Evolutionary conservation across 2,888 invertebrate genomes (phyloP).

Genomic region (Ferdinandea cuprea): DNA sequence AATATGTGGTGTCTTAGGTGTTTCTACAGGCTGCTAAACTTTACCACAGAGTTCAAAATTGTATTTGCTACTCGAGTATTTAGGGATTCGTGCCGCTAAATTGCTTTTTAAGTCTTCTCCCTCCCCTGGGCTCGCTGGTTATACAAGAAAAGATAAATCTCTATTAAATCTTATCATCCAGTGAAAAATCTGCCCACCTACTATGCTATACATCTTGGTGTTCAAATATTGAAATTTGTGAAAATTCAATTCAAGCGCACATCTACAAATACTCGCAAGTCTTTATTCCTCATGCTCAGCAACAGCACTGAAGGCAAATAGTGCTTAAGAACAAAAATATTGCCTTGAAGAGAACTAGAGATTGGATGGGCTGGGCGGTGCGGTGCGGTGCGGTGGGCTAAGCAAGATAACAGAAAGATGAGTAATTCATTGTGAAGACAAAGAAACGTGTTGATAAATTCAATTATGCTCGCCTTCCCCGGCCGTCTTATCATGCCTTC

Average conservation of each 20-base stretch:
- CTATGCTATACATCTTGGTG: constrained; percentile 27
- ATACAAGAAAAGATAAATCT: constrained; percentile 57
- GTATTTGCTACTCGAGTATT: constrained; percentile 17
- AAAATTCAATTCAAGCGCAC: constrained; percentile 74
- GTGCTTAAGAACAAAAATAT: constrained; percentile 40
- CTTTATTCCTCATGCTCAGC: constrained; percentile 47
- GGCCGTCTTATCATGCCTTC: constrained; percentile 54
- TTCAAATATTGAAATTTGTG: constrained; percentile 74
- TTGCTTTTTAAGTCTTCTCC: constrained; percentile 63
- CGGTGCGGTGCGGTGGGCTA: constrained; percentile 17
- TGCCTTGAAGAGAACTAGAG: constrained; percentile 14
- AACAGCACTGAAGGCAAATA: constrained; percentile 67
- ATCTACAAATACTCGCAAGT: constrained; percentile 67
- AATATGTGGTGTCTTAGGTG: neutral
- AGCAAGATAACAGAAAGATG: constrained; percentile 66
- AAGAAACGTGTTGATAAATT: constrained; percentile 74
- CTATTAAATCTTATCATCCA: constrained; percentile 70
- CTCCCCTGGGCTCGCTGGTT: neutral
- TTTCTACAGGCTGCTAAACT: neutral
- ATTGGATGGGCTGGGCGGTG: too few relatives aligned
- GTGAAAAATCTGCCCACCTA: constrained; percentile 68
- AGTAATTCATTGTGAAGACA: constrained; percentile 74
- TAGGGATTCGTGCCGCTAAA: constrained; percentile 45
- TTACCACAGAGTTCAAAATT: constrained; percentile 15
- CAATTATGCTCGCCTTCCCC: constrained; percentile 63